A percentile compares a stretch with the other conserved stretches of the same genome.
These are phyloP conservation scores for Orestias chungarensis DNA, from an alignment of 2,797 vertebrate genomes.

Conservation along the genomic window DNA sequence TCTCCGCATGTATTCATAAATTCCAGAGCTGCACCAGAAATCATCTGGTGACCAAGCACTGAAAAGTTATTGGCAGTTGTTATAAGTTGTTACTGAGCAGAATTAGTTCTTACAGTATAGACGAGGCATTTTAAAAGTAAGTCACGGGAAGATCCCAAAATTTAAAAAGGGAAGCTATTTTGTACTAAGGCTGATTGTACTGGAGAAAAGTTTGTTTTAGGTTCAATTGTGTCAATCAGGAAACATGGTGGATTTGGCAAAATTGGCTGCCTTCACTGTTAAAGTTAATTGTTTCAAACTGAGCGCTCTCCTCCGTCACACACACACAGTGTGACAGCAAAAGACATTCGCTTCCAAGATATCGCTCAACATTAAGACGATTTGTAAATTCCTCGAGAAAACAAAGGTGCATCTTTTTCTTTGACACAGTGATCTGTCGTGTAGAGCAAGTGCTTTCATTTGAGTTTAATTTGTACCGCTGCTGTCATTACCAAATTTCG, in stretches of 20 bases:
- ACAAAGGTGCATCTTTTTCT: neutral
- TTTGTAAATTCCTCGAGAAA: neutral
- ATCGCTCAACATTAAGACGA: too few species aligned
- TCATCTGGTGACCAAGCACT: neutral
- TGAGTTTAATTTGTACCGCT: too few species aligned
- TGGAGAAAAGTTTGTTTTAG: neutral
- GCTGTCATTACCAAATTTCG: too few species aligned
- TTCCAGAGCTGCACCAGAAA: neutral
- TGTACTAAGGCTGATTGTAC: neutral
- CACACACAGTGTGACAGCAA: neutral
- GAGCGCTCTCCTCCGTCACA: neutral
- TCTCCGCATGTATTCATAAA: constrained; percentile 17
- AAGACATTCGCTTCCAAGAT: too few species aligned
- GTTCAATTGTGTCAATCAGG: neutral
- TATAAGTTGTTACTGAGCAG: constrained; percentile 4
- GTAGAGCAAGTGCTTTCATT: neutral
- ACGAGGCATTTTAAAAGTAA: neutral
- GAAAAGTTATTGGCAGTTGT: too few species aligned
- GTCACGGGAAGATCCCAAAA: too few species aligned
- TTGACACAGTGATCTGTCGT: neutral
- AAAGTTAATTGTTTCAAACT: too few species aligned
- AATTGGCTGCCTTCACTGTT: neutral
- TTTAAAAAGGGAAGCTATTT: neutral
- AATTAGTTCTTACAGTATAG: neutral
- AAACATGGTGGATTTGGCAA: neutral